Evolutionary conservation across 2,113 vertebrate species (phyloP).

Genomic region (Tursiops truncatus): DNA sequence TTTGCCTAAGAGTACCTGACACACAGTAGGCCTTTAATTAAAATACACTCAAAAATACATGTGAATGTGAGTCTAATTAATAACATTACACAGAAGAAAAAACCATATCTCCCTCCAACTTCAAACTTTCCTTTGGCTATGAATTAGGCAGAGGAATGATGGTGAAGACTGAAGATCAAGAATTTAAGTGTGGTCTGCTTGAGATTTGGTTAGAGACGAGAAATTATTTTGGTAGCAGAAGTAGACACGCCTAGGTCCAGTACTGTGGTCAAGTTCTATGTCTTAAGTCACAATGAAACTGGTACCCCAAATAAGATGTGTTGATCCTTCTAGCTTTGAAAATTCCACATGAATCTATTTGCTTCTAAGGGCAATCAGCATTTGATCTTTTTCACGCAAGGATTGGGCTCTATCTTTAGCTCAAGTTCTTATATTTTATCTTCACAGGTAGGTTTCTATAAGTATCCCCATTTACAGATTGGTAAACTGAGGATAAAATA

Average conservation of each 20-base stretch:
- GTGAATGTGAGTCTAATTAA: background rate
- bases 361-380: background rate
- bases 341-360: background rate
- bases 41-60: background rate
- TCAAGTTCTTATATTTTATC: background rate
- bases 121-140: background rate
- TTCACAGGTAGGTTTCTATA: background rate
- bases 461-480: background rate
- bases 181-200: background rate
- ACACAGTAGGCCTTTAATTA: background rate
- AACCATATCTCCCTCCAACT: background rate
- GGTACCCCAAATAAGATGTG: background rate
- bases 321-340: background rate
- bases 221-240: background rate
- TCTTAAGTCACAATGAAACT: background rate
- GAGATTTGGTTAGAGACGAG: background rate
- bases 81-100: background rate
- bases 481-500: background rate
- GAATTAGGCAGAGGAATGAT: background rate
- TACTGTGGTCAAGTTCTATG: background rate
- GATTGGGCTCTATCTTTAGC: background rate
- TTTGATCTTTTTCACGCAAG: background rate
- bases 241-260: background rate
- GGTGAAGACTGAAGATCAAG: background rate
- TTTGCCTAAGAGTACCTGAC: background rate